Percentiles rank a stretch among this genome's conserved stretches.
Evolutionary conservation across 2,888 invertebrate species (phyloP).

Genomic region (Oscheius sp.): DNA sequence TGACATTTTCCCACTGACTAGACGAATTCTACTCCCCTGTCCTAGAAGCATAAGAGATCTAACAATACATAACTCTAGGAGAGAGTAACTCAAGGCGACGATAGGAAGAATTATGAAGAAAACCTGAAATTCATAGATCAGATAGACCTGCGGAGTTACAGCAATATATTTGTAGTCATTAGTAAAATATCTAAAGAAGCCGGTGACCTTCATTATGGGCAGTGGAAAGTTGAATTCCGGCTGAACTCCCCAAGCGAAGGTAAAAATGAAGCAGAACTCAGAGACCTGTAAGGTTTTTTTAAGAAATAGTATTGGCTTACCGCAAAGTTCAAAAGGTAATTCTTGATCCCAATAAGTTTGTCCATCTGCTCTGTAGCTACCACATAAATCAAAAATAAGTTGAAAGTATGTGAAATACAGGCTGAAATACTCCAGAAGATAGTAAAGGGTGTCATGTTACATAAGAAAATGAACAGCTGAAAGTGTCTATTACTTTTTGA

Average conservation of each 20-base stretch:
- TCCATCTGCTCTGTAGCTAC: not conserved
- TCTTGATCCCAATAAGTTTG: constrained; percentile 3
- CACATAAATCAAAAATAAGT: not conserved
- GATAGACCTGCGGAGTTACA: not conserved
- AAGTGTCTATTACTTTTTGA: no score
- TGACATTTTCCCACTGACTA: constrained; percentile 13
- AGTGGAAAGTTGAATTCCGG: not conserved
- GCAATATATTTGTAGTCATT: not conserved
- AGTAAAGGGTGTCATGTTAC: not conserved
- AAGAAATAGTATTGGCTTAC: not conserved
- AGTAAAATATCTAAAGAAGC: not conserved
- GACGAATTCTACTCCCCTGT: not conserved
- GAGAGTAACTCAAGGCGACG: not conserved
- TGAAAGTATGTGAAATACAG: not conserved
- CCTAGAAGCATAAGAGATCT: constrained; percentile 1
- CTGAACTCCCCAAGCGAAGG: constrained; percentile 7
- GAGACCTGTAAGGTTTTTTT: not conserved
- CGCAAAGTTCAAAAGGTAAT: constrained; percentile 4
- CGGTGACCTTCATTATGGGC: not conserved
- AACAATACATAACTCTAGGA: constrained; percentile 1
- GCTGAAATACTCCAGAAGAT: not conserved
- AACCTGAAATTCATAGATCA: not conserved
- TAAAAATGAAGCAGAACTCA: constrained; percentile 11
- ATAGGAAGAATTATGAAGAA: not conserved
- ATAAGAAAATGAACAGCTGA: no score